Base-by-base conservation (phyloP, 2,113 vertebrate genomes). In the Phalacrocorax carbo region DNA sequence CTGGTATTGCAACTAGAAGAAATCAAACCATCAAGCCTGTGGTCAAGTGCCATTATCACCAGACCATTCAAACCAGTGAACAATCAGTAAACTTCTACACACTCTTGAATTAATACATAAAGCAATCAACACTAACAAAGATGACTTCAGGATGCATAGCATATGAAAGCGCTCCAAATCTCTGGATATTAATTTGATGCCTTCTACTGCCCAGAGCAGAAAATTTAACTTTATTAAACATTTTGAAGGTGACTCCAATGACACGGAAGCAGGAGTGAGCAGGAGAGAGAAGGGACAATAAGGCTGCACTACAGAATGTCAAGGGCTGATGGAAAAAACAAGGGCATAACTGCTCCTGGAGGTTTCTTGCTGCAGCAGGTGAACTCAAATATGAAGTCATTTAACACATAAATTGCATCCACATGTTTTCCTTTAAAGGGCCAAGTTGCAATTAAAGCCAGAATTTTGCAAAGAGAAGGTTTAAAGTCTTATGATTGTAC, bases 1-100 rank as follows among this genome's bases (percentile, higher is more conserved):
- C 97, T 99, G 99, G 93, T 99, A 98, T 14, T 99, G 98, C 73
- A 99, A 72, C 99, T 99, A 86, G 27, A 82, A 49, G 58, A 94
- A 88, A 75, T 42, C 34, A 83, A 92, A 79, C n/a, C 27, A 55
- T 62, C 48, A 88, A 42, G 30, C 44, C 51, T 1, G 0, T 49
- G 64, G 58, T 51, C 58, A 66, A 73, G 68, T 46, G 65, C 22
- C 46, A 65, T n/a, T 66, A 46, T 13, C 60, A 73, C 7, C 82
- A 88, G 20, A 22, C 40, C 48, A 36, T 64, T 81, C 57, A 81
- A 64, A 84, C 4, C 40, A 77, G 22, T 13, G 32, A 77, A 40
- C 10, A 34, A 14, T 4, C 60, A 34, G 19, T 10, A 49, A 82
- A 46, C 27, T 92, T 55, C 76, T 52, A 34, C 20, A 46, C 5